Conservation (phyloP, 2,797 vertebrate genomes). For the Todus mexicanus region DNA sequence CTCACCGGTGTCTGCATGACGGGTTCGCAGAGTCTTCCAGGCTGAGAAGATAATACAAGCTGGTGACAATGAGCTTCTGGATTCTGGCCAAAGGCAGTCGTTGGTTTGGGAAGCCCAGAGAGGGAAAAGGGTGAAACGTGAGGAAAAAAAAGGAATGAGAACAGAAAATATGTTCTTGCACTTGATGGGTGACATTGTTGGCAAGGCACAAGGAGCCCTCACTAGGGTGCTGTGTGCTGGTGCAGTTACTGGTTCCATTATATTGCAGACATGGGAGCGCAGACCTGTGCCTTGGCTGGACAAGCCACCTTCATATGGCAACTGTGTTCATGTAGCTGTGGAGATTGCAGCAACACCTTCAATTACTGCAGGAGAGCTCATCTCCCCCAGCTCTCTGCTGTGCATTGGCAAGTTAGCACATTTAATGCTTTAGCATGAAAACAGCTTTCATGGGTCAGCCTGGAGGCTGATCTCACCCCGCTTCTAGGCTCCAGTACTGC, state of each 20-base stretch:
- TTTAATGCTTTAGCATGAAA: background rate
- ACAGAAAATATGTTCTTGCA: background rate
- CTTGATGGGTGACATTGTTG: background rate
- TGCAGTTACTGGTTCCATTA: background rate
- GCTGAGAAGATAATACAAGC: background rate
- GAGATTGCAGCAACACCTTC: background rate
- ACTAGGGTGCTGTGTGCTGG: background rate
- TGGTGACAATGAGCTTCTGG: background rate
- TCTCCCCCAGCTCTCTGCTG: background rate
- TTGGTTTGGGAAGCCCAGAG: background rate
- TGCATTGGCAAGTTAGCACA: background rate
- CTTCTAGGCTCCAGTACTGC: background rate
- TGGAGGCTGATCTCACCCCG: background rate
- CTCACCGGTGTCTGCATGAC: background rate
- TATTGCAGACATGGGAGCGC: fast-evolving
- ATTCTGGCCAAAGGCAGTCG: background rate
- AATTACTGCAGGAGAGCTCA: background rate
- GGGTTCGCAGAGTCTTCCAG: background rate
- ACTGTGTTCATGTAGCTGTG: fast-evolving
- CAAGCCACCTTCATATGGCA: background rate
- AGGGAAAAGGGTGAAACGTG: background rate
- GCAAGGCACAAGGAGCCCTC: background rate
- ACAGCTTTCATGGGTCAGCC: background rate
- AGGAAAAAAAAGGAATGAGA: background rate
- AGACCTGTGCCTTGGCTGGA: background rate